Percentiles rank a stretch among this genome's conserved stretches.
Evolutionary conservation across 2,113 vertebrate genomes (phyloP).

Genomic region (Rhombomys opimus): DNA sequence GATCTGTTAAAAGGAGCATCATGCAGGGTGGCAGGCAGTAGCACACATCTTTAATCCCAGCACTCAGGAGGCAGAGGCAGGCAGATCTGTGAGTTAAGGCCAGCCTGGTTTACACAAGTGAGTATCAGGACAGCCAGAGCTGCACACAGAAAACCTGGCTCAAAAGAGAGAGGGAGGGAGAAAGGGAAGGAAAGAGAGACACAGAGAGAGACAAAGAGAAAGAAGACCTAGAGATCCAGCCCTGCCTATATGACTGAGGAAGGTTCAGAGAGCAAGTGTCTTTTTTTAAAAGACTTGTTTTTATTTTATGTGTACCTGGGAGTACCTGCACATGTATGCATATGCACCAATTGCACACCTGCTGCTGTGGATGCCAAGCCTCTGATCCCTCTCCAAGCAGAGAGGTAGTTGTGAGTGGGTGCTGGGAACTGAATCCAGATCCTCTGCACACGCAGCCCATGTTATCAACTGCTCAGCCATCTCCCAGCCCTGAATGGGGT

Average conservation of each 20-base stretch:
- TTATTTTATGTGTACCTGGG: not conserved
- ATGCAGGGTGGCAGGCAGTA: too few relatives aligned
- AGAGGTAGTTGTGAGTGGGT: not conserved
- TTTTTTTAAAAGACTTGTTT: not conserved
- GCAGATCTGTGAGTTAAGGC: too few relatives aligned
- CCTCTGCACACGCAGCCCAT: not conserved
- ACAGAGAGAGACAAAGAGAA: too few relatives aligned
- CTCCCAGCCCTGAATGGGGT: not conserved
- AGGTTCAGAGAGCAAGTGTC: not conserved
- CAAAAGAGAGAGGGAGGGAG: not conserved
- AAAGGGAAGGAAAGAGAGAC: too few relatives aligned
- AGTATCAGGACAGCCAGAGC: too few relatives aligned
- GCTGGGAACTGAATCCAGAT: not conserved
- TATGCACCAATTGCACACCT: not conserved
- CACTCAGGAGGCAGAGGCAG: too few relatives aligned
- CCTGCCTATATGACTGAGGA: not conserved
- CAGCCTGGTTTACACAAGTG: too few relatives aligned
- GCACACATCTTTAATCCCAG: too few relatives aligned
- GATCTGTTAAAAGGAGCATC: not conserved
- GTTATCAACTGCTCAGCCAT: not conserved
- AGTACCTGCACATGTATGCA: not conserved
- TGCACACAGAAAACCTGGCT: too few relatives aligned
- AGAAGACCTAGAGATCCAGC: not conserved
- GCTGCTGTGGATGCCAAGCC: not conserved
- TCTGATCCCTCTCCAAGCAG: not conserved